These are phyloP conservation scores for Pelobates fuscus DNA, from an alignment of 2,113 vertebrate genomes.

Conservation along the genomic window DNA sequence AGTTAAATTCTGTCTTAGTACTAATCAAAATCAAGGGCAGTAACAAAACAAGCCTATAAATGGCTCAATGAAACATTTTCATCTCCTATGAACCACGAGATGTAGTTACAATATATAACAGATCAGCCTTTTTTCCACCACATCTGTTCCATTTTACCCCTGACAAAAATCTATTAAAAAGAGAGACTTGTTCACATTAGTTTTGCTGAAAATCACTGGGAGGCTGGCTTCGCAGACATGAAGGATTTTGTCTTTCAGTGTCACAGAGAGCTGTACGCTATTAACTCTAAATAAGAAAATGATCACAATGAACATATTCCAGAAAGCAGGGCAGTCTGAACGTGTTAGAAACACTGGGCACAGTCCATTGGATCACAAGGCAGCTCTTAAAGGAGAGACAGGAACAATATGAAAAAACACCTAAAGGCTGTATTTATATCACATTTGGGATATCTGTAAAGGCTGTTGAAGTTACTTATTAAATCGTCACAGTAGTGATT, in stretches of 20 bases:
- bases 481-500: background rate
- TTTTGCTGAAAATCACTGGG: slow-evolving; percentile 23
- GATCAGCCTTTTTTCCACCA: slow-evolving; percentile 45
- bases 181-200: slow-evolving; percentile 10
- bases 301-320: slow-evolving; percentile 25
- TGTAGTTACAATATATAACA: slow-evolving; percentile 49
- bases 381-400: slow-evolving; percentile 5
- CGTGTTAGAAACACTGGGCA: slow-evolving; percentile 5
- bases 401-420: no score
- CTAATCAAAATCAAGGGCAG: slow-evolving; percentile 25
- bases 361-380: slow-evolving; percentile 22
- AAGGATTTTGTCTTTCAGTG: slow-evolving; percentile 16
- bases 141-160: slow-evolving; percentile 47
- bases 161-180: slow-evolving; percentile 47
- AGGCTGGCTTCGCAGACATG: slow-evolving; percentile 1
- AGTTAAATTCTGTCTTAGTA: slow-evolving; percentile 27
- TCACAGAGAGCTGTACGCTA: slow-evolving; percentile 3
- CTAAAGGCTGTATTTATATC: slow-evolving; percentile 38
- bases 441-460: slow-evolving; percentile 28
- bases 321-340: background rate
- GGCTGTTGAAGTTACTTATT: background rate
- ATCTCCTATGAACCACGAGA: slow-evolving; percentile 47
- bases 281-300: slow-evolving; percentile 38
- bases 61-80: slow-evolving; percentile 32
- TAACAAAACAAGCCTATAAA: slow-evolving; percentile 27